Evolutionary conservation across 2,797 vertebrate genomes (phyloP).

Genomic region (Gadopsis bispinosus): DNA sequence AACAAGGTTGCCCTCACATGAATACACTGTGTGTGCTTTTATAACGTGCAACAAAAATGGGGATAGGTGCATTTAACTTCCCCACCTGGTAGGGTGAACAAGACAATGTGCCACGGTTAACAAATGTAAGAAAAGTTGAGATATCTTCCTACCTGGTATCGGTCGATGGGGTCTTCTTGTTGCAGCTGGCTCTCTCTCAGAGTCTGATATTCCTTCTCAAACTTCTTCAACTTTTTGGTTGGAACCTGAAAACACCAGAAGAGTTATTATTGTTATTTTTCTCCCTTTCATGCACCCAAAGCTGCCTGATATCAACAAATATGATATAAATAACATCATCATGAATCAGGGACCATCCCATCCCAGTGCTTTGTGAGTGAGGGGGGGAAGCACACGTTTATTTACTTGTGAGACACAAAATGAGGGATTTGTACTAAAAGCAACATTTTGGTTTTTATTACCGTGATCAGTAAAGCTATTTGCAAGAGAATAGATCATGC

Average conservation of each 20-base stretch:
- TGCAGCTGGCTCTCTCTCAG: conserved; percentile 95
- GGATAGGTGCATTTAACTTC: neutral
- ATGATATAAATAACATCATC: no score
- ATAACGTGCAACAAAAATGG: neutral
- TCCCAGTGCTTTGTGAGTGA: neutral
- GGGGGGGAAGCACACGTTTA: no score
- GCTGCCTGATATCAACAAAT: neutral
- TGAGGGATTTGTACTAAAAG: neutral
- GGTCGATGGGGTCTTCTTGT: conserved; percentile 97
- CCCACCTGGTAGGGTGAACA: neutral
- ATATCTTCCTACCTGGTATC: conserved; percentile 87
- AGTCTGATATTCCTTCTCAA: conserved; percentile 97
- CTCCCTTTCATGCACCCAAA: neutral
- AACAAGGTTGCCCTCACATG: neutral
- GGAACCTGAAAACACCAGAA: conserved; percentile 87
- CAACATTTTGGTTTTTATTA: neutral
- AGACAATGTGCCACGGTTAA: neutral
- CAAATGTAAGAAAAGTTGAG: neutral
- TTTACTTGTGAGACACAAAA: neutral
- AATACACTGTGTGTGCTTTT: neutral
- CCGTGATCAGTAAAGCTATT: neutral
- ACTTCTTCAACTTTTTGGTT: conserved; percentile 99
- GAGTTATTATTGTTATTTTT: neutral
- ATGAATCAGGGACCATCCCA: neutral
- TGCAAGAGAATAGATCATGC: neutral